Percentiles rank a stretch among this genome's conserved stretches.
phyloP scores from a whole-genome alignment of 2,113 vertebrate species.

The Naja naja region DNA sequence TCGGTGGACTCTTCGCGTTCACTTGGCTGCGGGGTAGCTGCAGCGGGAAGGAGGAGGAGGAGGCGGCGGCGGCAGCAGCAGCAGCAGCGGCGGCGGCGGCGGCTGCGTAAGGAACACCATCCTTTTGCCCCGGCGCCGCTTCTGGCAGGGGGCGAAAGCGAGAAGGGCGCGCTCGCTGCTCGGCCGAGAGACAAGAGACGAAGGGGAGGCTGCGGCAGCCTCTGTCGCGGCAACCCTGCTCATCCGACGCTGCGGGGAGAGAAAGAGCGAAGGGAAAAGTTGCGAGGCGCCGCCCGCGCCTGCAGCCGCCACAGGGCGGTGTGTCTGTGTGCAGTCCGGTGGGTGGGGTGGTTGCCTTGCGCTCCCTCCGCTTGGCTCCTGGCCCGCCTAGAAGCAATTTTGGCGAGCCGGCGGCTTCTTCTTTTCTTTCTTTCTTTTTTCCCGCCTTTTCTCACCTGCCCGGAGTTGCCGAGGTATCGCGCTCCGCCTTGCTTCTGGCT shows the following conservation, averaged over 20 bases:
- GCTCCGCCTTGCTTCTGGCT: background rate
- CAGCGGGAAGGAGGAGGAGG: background rate
- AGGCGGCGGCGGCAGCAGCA: background rate
- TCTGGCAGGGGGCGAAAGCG: background rate
- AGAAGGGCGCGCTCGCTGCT: background rate
- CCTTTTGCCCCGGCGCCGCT: background rate
- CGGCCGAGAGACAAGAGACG: no score
- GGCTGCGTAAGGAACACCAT: background rate
- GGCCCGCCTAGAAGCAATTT: background rate
- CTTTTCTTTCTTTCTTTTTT: background rate
- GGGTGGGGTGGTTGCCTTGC: background rate
- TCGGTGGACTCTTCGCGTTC: background rate
- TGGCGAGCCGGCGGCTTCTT: background rate
- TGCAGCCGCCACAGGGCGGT: background rate
- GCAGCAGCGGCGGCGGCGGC: background rate
- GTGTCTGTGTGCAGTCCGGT: background rate
- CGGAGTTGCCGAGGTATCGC: background rate
- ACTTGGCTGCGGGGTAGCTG: background rate
- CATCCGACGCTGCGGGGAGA: background rate
- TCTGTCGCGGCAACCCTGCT: background rate
- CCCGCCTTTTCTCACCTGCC: slow-evolving; percentile 2
- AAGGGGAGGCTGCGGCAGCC: background rate
- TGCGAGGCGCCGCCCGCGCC: background rate
- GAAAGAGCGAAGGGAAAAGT: background rate
- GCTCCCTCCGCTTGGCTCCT: background rate